Evolutionary conservation across 2,888 invertebrate species (phyloP).

Genomic region (Phaonia tiefii): DNA sequence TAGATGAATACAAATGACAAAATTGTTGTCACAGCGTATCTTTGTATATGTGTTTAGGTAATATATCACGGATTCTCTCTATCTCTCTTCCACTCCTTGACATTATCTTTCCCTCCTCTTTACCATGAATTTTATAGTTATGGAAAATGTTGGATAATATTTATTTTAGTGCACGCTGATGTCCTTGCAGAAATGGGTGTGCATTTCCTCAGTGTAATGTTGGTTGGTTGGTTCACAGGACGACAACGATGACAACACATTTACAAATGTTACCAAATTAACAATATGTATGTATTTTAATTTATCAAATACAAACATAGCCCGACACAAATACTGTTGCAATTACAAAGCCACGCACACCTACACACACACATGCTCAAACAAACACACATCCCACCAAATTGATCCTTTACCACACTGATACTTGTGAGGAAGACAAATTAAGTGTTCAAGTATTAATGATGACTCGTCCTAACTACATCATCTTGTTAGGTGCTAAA

Average conservation of each 20-base stretch:
- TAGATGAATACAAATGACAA: constrained; percentile 26
- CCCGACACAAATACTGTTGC: not conserved
- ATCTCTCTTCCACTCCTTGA: not conserved
- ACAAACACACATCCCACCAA: too few relatives aligned
- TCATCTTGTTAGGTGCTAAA: too few relatives aligned
- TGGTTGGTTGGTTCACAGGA: not conserved
- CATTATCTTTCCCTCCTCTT: too few relatives aligned
- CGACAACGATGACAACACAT: not conserved
- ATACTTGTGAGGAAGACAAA: not conserved
- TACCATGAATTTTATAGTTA: not conserved
- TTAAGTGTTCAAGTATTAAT: constrained; percentile 71
- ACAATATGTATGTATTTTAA: constrained; percentile 10
- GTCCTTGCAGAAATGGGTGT: constrained; percentile 25
- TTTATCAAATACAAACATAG: constrained; percentile 24
- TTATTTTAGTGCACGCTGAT: constrained; percentile 9
- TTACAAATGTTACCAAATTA: constrained; percentile 38
- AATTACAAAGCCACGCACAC: constrained; percentile 10
- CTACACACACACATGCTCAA: not conserved
- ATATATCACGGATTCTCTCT: not conserved
- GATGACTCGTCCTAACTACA: constrained; percentile 77
- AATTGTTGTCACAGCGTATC: constrained; percentile 5
- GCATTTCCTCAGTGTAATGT: not conserved
- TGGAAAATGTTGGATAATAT: constrained; percentile 8
- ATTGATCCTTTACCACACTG: too few relatives aligned
- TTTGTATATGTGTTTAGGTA: not conserved